phyloP scores from a whole-genome alignment of 1,140 invertebrate genomes.

The Acromyrmex echinatior region DNA sequence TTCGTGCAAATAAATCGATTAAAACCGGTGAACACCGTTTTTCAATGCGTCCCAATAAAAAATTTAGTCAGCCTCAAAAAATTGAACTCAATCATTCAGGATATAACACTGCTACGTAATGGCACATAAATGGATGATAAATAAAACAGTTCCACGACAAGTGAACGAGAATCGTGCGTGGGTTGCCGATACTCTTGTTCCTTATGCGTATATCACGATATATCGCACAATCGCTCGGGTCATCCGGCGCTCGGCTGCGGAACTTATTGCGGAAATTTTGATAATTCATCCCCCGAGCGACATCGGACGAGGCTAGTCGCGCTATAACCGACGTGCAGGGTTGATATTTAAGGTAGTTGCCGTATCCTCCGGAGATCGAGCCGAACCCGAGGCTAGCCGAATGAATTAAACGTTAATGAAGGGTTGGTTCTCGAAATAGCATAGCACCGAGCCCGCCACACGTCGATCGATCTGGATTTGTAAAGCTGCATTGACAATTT shows the following conservation, averaged over 20 bases:
- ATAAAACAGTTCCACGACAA: constrained; percentile 42
- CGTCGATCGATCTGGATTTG: constrained; percentile 20
- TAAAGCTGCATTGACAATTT: constrained; percentile 16
- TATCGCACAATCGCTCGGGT: neutral
- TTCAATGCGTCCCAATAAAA: constrained; percentile 25
- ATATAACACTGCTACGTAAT: constrained; percentile 17
- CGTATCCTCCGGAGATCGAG: constrained; percentile 60
- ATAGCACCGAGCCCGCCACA: neutral
- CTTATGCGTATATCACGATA: constrained; percentile 38
- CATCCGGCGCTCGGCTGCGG: constrained; percentile 31
- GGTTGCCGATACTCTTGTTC: neutral
- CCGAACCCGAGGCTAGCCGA: constrained; percentile 31
- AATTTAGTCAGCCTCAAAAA: constrained; percentile 1
- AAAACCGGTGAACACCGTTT: constrained; percentile 24
- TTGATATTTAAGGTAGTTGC: constrained; percentile 61
- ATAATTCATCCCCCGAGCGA: constrained; percentile 72
- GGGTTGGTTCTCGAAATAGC: constrained; percentile 44
- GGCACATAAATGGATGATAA: constrained; percentile 42
- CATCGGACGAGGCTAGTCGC: neutral
- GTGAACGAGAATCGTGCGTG: neutral
- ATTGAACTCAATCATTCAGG: constrained; percentile 65
- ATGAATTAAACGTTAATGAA: constrained; percentile 63
- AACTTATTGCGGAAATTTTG: constrained; percentile 74
- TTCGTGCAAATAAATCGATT: constrained; percentile 16
- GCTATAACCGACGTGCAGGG: constrained; percentile 9